Evolutionary conservation across 1,140 invertebrate genomes (phyloP).

Genomic region (Diachasma alloeum): DNA sequence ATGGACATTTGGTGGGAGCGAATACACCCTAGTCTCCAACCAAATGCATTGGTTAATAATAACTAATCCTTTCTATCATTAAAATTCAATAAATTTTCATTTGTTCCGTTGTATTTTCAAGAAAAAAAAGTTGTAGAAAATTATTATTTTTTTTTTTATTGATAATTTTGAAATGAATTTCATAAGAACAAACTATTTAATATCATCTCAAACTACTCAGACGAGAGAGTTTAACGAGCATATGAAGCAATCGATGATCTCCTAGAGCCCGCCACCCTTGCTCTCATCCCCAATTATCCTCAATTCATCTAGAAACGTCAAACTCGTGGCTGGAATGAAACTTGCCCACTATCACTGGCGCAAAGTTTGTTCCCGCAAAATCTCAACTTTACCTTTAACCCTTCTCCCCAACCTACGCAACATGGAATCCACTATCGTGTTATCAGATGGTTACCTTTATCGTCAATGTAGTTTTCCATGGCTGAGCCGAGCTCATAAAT

Average conservation of each 20-base stretch:
- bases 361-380: neutral
- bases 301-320: neutral
- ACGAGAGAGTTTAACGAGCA: neutral
- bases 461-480: conserved; percentile 66
- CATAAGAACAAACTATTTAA: no score
- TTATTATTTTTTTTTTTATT: no score
- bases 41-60: no score
- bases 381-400: neutral
- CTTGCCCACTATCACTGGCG: neutral
- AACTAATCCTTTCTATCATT: no score
- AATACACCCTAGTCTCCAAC: no score
- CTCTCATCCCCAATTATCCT: neutral
- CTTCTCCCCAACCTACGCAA: neutral
- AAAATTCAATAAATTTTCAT: no score
- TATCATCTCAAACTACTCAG: no score
- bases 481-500: conserved; percentile 64
- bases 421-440: neutral
- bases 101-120: no score
- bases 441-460: conserved; percentile 55
- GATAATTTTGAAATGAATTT: no score
- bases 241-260: neutral
- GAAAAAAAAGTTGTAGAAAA: no score
- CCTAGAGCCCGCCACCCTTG: neutral
- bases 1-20: no score
- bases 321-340: neutral